Percentiles rank a stretch among this genome's conserved stretches.
phyloP scores from a whole-genome alignment of 2,113 vertebrate genomes.

The Colaptes auratus region DNA sequence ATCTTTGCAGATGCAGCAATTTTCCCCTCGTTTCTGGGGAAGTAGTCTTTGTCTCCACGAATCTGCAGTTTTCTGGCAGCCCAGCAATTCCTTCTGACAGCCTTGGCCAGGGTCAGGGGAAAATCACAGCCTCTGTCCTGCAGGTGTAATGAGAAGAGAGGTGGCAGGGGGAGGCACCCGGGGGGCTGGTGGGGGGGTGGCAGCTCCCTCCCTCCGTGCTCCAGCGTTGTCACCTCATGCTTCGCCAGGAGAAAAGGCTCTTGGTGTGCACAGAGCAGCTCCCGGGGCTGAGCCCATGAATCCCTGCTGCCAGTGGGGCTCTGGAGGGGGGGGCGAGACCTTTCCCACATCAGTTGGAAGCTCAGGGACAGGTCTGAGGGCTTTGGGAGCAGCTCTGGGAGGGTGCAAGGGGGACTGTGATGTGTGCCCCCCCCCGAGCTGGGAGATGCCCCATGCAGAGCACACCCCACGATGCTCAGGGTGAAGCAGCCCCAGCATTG shows the following conservation, averaged over 20 bases:
- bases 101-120: constrained; percentile 32
- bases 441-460: neutral
- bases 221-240: neutral
- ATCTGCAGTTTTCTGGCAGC: constrained; percentile 48
- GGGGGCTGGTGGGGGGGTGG: neutral
- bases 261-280: neutral
- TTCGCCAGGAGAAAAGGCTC: neutral
- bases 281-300: neutral
- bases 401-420: accelerated
- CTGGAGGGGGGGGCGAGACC: accelerated
- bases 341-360: accelerated
- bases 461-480: accelerated
- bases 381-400: neutral
- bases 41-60: constrained; percentile 53
- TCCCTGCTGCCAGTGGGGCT: neutral
- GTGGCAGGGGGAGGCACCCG: neutral
- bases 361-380: neutral
- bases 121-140: constrained; percentile 48
- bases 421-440: accelerated
- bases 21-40: constrained; percentile 22
- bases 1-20: constrained; percentile 69
- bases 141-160: constrained; percentile 49
- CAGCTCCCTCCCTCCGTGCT: neutral
- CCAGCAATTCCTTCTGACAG: constrained; percentile 62
- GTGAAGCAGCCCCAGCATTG: accelerated